phyloP scores from a whole-genome alignment of 2,797 vertebrate species.

The Poeciliopsis gracilis region DNA sequence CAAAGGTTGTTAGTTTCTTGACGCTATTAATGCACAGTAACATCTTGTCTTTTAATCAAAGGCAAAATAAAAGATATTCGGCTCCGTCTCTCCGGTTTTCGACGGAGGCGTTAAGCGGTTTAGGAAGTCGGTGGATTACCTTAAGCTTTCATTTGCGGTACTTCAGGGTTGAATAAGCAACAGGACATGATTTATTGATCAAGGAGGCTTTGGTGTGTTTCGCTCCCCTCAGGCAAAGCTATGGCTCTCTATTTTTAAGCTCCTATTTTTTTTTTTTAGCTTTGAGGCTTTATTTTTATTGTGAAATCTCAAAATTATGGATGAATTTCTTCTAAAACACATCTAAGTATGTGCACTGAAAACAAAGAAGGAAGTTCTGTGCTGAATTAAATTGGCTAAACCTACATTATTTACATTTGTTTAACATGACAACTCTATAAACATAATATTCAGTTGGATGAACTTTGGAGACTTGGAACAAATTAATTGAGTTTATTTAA shows the following conservation, averaged over 20 bases:
- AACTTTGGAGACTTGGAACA: too few species aligned
- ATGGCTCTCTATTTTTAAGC: not conserved
- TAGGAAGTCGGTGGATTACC: not conserved
- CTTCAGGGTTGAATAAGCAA: not conserved
- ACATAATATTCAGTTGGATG: too few species aligned
- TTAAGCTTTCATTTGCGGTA: not conserved
- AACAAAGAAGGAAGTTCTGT: too few species aligned
- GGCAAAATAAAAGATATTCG: not conserved
- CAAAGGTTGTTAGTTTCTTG: not conserved
- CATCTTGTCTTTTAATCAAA: not conserved
- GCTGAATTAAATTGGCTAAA: too few species aligned
- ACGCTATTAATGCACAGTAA: not conserved
- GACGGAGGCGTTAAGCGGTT: not conserved
- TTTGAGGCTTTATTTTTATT: not conserved
- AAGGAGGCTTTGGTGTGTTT: not conserved
- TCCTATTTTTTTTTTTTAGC: not conserved
- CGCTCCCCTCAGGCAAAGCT: not conserved
- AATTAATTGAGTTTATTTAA: too few species aligned
- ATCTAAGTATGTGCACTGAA: not conserved
- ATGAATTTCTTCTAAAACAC: too few species aligned
- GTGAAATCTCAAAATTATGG: not conserved
- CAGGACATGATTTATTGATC: not conserved
- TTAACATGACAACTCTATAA: too few species aligned
- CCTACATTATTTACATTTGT: too few species aligned
- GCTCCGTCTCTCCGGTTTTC: not conserved